phyloP scores from a whole-genome alignment of 2,113 vertebrate genomes.

The Machaerirhynchus nigripectus region DNA sequence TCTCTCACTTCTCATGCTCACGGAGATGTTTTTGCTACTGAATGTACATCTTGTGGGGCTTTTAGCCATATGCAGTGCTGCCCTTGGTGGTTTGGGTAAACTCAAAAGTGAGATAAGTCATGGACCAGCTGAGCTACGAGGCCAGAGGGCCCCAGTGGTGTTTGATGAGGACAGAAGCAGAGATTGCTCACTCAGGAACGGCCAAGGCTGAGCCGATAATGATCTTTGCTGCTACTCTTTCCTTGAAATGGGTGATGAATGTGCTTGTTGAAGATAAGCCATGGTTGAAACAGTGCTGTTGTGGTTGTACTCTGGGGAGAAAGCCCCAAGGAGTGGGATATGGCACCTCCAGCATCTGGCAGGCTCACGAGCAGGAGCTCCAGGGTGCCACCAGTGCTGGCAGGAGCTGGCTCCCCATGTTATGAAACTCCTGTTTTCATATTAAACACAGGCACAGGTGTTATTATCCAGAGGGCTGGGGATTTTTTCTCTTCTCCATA shows the following conservation, averaged over 20 bases:
- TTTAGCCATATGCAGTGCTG: not conserved
- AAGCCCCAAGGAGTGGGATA: not conserved
- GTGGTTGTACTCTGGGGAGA: not conserved
- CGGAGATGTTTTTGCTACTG: not conserved
- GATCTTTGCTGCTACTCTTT: not conserved
- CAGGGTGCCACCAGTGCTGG: not conserved
- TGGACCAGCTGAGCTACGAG: not conserved
- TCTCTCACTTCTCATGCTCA: not conserved
- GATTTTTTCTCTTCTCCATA: not conserved
- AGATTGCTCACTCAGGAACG: not conserved
- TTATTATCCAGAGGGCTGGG: not conserved
- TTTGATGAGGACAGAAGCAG: not conserved
- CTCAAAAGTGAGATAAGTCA: not conserved
- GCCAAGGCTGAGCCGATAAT: not conserved
- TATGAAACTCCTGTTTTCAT: not conserved
- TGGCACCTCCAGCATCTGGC: not conserved
- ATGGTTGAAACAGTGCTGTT: not conserved
- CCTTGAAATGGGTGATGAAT: not conserved
- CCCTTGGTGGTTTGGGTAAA: not conserved
- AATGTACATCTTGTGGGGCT: not conserved
- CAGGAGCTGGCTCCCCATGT: not conserved
- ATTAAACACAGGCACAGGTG: not conserved
- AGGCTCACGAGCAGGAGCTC: not conserved
- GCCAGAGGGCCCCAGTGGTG: not conserved
- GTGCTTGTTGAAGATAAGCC: not conserved